Base-by-base conservation (phyloP, 2,888 invertebrate genomes). In the Anorthoa munda region DNA sequence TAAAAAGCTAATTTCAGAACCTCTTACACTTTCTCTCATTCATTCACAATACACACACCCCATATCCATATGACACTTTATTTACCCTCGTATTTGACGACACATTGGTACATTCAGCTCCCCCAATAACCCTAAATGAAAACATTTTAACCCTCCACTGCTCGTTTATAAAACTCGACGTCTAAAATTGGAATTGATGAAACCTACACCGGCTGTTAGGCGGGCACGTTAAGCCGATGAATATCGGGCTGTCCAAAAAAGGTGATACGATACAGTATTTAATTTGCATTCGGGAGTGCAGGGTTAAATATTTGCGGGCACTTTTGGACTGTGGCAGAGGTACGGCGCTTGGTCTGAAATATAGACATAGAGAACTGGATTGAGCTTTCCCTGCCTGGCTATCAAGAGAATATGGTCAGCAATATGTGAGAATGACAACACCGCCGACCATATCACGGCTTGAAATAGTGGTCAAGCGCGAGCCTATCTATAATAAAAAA, bases 111-210 rank as follows among this genome's bases (percentile, higher is more conserved):
- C 58, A 73, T 73, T 66, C 50, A 13, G 18, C 39, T 50, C 23
- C 66, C 66, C 21, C 23, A 60, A 66, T 66, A 73, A 50, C 48
- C 51, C n/a, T 39, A 26, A 70, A 79, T 73, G 73, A 70, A 73
- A 73, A 73, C 79, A 65, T 67, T 68, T 75, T 50, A 81, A 76
- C 59, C 77, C 66, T 66, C 65, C 55, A 53, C 4, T 18, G 53
- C 17, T 63, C 68, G 69, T 50, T 66, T 66, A 53, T 60, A 82
- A 75, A 72, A 68, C 53, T 61, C 67, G 55, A 67, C 65, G 56
- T 53, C 56, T 68, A 71, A 78, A 82, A 82, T 82, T 75, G 83
- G 67, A 75, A 79, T 82, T 75, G 68, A 68, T 78, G 70, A 75
- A 79, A 75, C 72, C 70, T 46, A 71, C 60, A 63, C 75, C 45